Percentiles rank a stretch among this genome's conserved stretches.
phyloP scores from a whole-genome alignment of 1,140 invertebrate species.

The Zaprionus ornatus region DNA sequence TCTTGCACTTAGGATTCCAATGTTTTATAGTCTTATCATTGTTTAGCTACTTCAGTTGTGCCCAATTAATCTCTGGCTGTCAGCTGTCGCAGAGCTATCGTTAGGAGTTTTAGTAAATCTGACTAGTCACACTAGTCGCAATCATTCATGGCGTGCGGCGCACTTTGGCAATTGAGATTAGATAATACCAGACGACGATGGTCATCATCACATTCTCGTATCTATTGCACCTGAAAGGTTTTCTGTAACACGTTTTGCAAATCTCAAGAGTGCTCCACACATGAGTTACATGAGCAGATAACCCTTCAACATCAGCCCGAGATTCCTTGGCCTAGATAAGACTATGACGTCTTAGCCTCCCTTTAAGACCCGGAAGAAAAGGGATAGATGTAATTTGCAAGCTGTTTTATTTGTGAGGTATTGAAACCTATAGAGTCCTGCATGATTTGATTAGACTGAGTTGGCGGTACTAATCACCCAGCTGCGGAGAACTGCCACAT shows the following conservation, averaged over 20 bases:
- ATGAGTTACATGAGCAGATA: conserved; percentile 14
- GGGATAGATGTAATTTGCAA: not conserved
- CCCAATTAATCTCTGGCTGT: conserved; percentile 45
- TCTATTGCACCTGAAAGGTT: conserved; percentile 27
- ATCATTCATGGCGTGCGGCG: conserved; percentile 24
- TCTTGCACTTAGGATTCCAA: not conserved
- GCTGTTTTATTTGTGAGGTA: conserved; percentile 2
- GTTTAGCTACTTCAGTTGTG: not conserved
- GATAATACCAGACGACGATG: conserved; percentile 29
- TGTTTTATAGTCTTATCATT: conserved; percentile 18
- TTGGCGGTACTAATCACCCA: conserved; percentile 58
- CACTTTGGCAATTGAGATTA: conserved; percentile 45
- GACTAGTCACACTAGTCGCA: not conserved
- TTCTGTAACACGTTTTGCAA: conserved; percentile 20
- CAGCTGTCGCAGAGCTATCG: conserved; percentile 23
- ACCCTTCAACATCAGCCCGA: conserved; percentile 19
- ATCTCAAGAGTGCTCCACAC: conserved; percentile 22
- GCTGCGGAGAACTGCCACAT: conserved; percentile 75
- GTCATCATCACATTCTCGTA: conserved; percentile 12
- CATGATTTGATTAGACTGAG: conserved; percentile 16
- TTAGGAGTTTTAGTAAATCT: conserved; percentile 16
- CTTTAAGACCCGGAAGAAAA: not conserved
- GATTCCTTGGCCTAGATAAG: not conserved
- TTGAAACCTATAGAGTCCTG: not conserved
- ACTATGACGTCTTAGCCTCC: not conserved